These are phyloP conservation scores for Fistularia tabacaria DNA, from an alignment of 2,797 vertebrate genomes.

Conservation along the genomic window DNA sequence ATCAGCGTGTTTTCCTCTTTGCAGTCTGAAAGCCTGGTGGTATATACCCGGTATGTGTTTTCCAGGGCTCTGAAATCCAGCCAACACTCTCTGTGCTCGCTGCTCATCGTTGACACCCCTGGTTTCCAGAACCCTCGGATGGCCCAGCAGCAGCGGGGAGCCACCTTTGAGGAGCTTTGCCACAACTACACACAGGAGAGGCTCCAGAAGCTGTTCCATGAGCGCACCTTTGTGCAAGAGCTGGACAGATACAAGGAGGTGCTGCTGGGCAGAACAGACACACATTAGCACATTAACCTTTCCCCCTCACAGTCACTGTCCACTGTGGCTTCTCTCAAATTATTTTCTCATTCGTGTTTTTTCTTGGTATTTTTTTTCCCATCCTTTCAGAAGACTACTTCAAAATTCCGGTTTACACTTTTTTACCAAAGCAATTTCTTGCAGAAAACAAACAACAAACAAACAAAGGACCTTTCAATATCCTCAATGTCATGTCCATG, in stretches of 20 bases:
- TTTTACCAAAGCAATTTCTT: too few species aligned
- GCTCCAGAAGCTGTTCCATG: constrained; percentile 91
- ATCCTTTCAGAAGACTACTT: too few species aligned
- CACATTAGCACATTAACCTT: background rate
- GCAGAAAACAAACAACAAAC: too few species aligned
- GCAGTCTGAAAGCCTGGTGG: background rate
- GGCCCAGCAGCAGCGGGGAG: constrained; percentile 81
- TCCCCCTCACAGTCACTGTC: too few species aligned
- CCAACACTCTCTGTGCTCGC: constrained; percentile 91
- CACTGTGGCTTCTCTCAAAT: too few species aligned
- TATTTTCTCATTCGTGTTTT: too few species aligned
- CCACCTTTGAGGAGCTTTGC: constrained; percentile 95
- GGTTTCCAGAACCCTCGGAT: constrained; percentile 94
- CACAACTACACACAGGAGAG: constrained; percentile 97
- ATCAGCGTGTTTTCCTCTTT: too few species aligned
- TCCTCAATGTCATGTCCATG: too few species aligned
- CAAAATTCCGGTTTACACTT: too few species aligned
- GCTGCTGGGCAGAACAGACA: constrained; percentile 21
- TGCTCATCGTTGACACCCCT: constrained; percentile 93
- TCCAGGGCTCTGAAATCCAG: constrained; percentile 91
- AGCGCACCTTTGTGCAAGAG: constrained; percentile 88
- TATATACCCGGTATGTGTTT: background rate
- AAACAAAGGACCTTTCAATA: too few species aligned
- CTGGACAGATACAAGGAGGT: constrained; percentile 97
- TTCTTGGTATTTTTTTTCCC: too few species aligned